Evolutionary conservation across 2,797 vertebrate genomes (phyloP).

Genomic region (Myotis pilosus): DNA sequence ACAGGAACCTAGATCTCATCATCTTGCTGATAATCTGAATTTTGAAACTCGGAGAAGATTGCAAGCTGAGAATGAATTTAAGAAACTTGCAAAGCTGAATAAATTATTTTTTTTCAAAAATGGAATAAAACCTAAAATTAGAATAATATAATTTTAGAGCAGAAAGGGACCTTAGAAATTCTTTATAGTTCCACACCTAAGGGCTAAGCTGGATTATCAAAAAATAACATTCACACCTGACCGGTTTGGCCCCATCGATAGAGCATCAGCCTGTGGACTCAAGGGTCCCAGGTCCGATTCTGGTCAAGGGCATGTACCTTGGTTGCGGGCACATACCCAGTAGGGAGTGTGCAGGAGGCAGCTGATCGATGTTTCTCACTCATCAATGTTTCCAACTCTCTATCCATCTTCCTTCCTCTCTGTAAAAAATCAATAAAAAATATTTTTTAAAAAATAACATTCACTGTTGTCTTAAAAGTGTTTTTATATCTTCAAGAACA

Average conservation of each 20-base stretch:
- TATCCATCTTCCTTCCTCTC: no score
- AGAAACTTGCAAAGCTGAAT: background rate
- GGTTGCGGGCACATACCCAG: no score
- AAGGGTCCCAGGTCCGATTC: no score
- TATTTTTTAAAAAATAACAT: background rate
- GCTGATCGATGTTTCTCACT: no score
- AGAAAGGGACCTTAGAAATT: background rate
- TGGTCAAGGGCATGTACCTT: no score
- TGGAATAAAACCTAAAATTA: background rate
- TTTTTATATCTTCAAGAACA: constrained; percentile 1
- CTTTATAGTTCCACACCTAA: background rate
- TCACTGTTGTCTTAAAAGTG: background rate
- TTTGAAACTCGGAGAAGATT: background rate
- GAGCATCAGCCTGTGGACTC: no score
- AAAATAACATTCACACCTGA: background rate
- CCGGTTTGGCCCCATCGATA: no score
- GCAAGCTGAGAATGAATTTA: background rate
- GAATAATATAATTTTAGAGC: constrained; percentile 6
- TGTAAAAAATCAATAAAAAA: no score
- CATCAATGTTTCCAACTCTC: no score
- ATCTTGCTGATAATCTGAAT: background rate
- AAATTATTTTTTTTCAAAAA: background rate
- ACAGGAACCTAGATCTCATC: no score
- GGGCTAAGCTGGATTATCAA: background rate
- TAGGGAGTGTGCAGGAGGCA: no score